Base-by-base conservation (phyloP, 2,797 vertebrate genomes). In the Avahi laniger region DNA sequence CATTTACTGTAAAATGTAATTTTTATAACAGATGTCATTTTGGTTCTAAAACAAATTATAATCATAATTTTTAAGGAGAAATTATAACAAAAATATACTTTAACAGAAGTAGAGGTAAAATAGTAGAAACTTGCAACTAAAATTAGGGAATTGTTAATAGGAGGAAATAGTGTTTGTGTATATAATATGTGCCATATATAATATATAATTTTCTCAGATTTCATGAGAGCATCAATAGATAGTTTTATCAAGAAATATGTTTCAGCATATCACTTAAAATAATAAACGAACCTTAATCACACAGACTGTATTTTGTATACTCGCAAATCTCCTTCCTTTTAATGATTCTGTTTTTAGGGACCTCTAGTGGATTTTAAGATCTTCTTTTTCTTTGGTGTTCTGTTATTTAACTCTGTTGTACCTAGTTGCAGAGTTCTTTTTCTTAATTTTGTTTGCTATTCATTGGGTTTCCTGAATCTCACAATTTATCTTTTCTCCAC, bases 1-100 rank as follows among this genome's bases (percentile, higher is more conserved):
- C 50, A 50, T 48, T 92, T 57, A 87, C 30, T 46, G 26, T 91
- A 61, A 95, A 94, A 84, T 90, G 33, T 61, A 89, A 61, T 92
- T 35, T 43, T 81, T 52, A 67, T 89, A 38, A 75, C 33, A 84
- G 3, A 87, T 91, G 75, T 67, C 86, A 87, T 94, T 91, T 57
- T 80, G 30, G 11, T 80, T 93, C 35, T 12, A 85, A 92, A 92
- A 43, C n/a, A 73, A 22, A 52, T 76, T 88, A 2, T 90, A 76
- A 80, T 90, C 50, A 63, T 91, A 76, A 85, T 76, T 83, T 35
- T 73, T 63, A 87, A 79, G 59, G 54, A 30, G n/a, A 89, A 78
- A 83, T 24, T 69, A 35, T 5, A 94, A 54, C 63, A 73, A 93
- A 78, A 89, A 65, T 54, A 54, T 24, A 54, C 54, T 80, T 95